These are phyloP conservation scores for Salvelinus alpinus DNA, from an alignment of 2,113 vertebrate species.

Conservation along the genomic window DNA sequence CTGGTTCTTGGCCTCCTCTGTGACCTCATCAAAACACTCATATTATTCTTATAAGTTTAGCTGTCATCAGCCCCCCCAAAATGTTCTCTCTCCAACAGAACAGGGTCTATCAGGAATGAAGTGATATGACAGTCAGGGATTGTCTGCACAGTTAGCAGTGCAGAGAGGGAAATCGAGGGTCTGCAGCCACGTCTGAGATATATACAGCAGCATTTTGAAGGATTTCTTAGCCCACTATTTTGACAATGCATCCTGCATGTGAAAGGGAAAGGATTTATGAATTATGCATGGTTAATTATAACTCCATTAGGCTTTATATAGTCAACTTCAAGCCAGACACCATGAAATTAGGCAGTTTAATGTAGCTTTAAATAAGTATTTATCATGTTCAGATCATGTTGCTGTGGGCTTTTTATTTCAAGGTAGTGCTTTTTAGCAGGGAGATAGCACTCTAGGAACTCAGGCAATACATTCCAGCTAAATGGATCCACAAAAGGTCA, in stretches of 20 bases:
- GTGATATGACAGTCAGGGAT: not conserved
- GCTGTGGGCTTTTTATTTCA: conserved; percentile 19
- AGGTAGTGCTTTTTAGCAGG: conserved; percentile 31
- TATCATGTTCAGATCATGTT: conserved; percentile 60
- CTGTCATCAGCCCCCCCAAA: not conserved
- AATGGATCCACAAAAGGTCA: conserved; percentile 40
- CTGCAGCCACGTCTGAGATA: not conserved
- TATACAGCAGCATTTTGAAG: conserved; percentile 17
- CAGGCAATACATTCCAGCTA: conserved; percentile 16
- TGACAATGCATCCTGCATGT: conserved; percentile 46
- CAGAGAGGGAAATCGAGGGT: too few species aligned
- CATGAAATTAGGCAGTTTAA: conserved; percentile 71
- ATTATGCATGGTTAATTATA: conserved; percentile 64
- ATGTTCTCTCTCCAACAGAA: not conserved
- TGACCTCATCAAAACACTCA: conserved; percentile 10
- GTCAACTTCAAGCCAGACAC: conserved; percentile 62
- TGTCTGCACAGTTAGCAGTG: not conserved
- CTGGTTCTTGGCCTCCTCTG: not conserved
- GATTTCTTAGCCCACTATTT: conserved; percentile 38
- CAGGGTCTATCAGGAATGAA: not conserved
- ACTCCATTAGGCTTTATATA: conserved; percentile 71
- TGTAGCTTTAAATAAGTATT: conserved; percentile 65
- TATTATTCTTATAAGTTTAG: conserved; percentile 15
- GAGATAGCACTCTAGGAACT: conserved; percentile 12
- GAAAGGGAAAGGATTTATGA: conserved; percentile 45